Conservation (phyloP, 2,888 invertebrate genomes). For the Pimpla rufipes region DNA sequence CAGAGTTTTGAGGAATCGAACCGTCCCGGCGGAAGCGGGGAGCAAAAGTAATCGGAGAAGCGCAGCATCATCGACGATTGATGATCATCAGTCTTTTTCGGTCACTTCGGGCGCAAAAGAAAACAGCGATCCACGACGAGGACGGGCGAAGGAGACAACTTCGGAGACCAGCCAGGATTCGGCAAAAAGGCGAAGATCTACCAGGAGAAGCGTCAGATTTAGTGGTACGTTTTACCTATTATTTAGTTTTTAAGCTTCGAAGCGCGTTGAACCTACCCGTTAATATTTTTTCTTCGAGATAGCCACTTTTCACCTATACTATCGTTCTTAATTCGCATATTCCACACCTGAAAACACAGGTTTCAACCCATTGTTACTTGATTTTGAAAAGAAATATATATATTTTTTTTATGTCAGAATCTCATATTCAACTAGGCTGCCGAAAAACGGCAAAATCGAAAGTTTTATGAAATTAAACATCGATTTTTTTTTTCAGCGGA, state of each 20-base stretch:
- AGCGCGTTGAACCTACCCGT: no score
- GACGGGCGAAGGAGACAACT: background rate
- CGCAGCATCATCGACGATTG: conserved; percentile 36
- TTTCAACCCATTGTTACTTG: background rate
- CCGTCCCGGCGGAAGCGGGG: conserved; percentile 38
- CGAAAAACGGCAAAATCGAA: no score
- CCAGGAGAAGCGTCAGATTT: conserved; percentile 73
- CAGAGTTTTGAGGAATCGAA: conserved; percentile 72
- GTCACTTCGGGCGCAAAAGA: conserved; percentile 51
- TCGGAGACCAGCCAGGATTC: conserved; percentile 28
- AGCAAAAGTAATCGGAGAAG: conserved; percentile 53
- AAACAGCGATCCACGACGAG: conserved; percentile 26
- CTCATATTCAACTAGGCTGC: no score
- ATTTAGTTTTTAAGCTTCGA: no score
- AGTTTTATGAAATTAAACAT: background rate
- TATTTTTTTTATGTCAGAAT: no score
- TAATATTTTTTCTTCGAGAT: conserved; percentile 12
- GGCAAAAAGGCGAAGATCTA: conserved; percentile 62
- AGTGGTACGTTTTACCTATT: conserved; percentile 57
- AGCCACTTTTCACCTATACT: no score
- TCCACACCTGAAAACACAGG: no score
- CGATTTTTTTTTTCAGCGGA: conserved; percentile 68
- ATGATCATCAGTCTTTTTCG: conserved; percentile 1
- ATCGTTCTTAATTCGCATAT: no score
- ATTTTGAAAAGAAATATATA: background rate